These are phyloP conservation scores for Tragelaphus buxtoni DNA, from an alignment of 2,113 vertebrate species.

Conservation along the genomic window DNA sequence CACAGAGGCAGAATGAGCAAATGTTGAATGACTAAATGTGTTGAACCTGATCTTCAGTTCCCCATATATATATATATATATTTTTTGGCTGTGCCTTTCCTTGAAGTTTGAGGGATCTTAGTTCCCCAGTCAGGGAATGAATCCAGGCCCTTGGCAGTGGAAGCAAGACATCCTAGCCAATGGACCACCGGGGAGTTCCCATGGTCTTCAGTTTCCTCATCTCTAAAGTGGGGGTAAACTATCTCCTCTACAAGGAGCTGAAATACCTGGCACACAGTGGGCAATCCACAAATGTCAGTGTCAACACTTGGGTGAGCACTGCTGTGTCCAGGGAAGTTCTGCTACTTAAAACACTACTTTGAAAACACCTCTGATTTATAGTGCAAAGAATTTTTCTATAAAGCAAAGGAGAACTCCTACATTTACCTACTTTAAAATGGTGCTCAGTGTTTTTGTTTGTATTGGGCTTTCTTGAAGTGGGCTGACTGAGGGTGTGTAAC, in stretches of 20 bases:
- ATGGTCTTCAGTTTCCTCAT: not conserved
- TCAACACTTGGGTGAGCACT: not conserved
- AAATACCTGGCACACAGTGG: not conserved
- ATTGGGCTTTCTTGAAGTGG: not conserved
- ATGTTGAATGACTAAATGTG: not conserved
- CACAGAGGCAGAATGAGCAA: not conserved
- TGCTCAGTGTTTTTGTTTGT: not conserved
- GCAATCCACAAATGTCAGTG: too few relatives aligned
- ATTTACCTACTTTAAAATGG: conserved; percentile 43
- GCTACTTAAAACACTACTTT: not conserved
- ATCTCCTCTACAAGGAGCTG: not conserved
- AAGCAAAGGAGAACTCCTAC: conserved; percentile 31
- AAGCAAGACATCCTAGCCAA: not conserved
- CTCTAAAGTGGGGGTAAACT: not conserved
- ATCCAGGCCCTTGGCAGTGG: not conserved
- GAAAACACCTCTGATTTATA: not conserved
- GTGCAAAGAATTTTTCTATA: not conserved
- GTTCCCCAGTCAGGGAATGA: not conserved
- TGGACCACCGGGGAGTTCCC: not conserved
- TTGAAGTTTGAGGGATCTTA: not conserved
- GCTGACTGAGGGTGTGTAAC: not conserved
- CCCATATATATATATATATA: not conserved
- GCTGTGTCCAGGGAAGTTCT: not conserved
- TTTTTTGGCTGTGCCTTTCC: not conserved
- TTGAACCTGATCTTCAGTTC: not conserved